Base-by-base conservation (phyloP, 2,113 vertebrate species). In the Oryzias curvinotus region DNA sequence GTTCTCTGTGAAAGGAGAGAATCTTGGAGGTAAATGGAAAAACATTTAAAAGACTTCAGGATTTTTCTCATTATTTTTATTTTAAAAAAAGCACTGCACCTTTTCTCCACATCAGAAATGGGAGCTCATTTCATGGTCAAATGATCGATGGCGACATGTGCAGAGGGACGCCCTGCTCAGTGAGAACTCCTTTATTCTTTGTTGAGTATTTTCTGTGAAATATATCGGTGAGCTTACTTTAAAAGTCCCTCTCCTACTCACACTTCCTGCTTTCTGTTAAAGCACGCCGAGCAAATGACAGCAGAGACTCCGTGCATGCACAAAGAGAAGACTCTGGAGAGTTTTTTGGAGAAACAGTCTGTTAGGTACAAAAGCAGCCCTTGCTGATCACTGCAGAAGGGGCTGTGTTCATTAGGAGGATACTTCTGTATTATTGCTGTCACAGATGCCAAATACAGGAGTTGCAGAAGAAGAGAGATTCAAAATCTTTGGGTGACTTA, bases 351-450 rank as follows among this genome's bases (percentile, higher is more conserved):
- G 60, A 68, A 52, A 3, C 48, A 90, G 43, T 82, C 74, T 30
- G 56, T 79, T 62, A 89, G 89, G 91, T 94, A 83, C 19, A 42
- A 36, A 69, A 56, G 42, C 18, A 73, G 57, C 17, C 62, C 7
- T 14, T 19, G 25, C 23, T 42, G 5, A 15, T 12, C 30, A 0
- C 30, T 5, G 45, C 23, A 21, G 46, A 44, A 28, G 42, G 19
- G 61, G 46, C 4, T 7, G 5, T 26, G 44, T 57, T 1, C 15
- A 71, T 23, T 15, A 17, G 42, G 15, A 52, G 5, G 7, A 7
- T 47, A 7, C 7, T 3, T 7, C 16, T 47, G 17, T 42, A 19
- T 25, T 67, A 1, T 17, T 73, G 41, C 17, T 68, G 1, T n/a
- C 16, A n/a, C n/a, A 86, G 92, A 57, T 81, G 3, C 13, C 49